Evolutionary conservation across 2,888 invertebrate genomes (phyloP), one percentile per base, ranked within the genome.

Genomic region (Clepsis dumicolana): DNA sequence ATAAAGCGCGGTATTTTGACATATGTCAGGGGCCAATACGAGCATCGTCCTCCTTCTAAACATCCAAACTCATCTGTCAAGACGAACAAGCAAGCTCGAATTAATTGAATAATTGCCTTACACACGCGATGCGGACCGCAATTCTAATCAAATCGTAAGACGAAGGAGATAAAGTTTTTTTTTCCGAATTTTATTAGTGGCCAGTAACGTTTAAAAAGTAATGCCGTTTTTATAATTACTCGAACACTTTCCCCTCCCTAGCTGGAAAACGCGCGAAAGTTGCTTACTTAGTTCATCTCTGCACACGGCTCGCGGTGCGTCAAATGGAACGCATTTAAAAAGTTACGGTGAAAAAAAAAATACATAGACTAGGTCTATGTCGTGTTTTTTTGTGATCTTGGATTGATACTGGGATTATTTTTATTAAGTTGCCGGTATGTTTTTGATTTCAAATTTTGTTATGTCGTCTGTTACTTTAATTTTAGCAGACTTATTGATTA

Each of bases 201-300:
- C 35, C 66, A 68, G 50, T 44, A 29, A 35, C 59, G 65, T 60
- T 66, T 52, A 27, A 83, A 82, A 87, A 87, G 83, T 86, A 84
- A 85, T 84, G 84, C 80, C 83, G 71, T 72, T 56, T 88, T 88
- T 90, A 90, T 90, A 88, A 89, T 80, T 81, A 78, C 80, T 80
- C 82, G 77, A 83, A 84, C 86, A 90, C 91, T 91, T 92, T 91
- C 91, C 89, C 91, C 88, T 83, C 66, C 65, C 85, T 85, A 73
- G 76, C 74, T 85, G 86, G 91, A 90, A 90, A 91, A 91, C 90
- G 84, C 66, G 71, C 70, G 69, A 71, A 71, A 72, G 71, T 66
- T 48, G 48, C 18, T 48, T 66, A 61, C 63, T 63, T 69, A 71
- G 70, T 70, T 65, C 71, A 54, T 53, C 10, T 54, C 63, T 50